These are phyloP conservation scores for Anguilla marmorata DNA, from an alignment of 2,797 vertebrate genomes.

Conservation along the genomic window DNA sequence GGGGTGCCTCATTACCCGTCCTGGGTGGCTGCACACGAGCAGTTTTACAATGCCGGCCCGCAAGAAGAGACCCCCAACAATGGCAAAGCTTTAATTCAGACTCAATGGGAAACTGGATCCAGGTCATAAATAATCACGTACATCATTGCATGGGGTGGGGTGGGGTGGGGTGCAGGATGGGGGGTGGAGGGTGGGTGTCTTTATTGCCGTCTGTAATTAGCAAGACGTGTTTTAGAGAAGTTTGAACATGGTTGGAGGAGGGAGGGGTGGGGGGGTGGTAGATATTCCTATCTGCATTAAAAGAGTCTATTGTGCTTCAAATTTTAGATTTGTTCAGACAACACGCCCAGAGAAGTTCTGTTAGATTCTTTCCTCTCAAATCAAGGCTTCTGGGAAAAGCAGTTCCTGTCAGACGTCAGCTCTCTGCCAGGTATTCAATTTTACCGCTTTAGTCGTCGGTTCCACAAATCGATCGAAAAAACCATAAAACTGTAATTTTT, in stretches of 20 bases:
- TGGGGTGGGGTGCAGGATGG: background rate
- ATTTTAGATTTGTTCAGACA: background rate
- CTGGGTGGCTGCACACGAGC: background rate
- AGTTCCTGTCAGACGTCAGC: background rate
- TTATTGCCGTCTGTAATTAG: background rate
- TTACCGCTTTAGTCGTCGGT: background rate
- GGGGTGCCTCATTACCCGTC: background rate
- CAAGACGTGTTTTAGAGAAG: background rate
- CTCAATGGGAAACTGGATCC: slow-evolving; percentile 22
- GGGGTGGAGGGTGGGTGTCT: background rate
- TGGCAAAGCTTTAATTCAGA: slow-evolving; percentile 13
- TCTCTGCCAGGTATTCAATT: background rate
- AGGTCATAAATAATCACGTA: slow-evolving; percentile 20
- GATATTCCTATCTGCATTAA: background rate
- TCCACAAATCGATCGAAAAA: background rate
- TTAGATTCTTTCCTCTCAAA: background rate
- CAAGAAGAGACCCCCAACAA: slow-evolving; percentile 6
- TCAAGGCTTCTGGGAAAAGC: background rate
- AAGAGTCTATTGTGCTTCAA: background rate
- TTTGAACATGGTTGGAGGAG: background rate
- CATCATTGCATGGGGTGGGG: background rate
- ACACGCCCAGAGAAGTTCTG: background rate
- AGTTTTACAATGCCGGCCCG: background rate
- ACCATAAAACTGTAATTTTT: background rate
- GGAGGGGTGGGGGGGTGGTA: background rate